Percentiles rank a stretch among this genome's conserved stretches.
phyloP scores from a whole-genome alignment of 2,888 invertebrate species.

The Tinea pellionella region DNA sequence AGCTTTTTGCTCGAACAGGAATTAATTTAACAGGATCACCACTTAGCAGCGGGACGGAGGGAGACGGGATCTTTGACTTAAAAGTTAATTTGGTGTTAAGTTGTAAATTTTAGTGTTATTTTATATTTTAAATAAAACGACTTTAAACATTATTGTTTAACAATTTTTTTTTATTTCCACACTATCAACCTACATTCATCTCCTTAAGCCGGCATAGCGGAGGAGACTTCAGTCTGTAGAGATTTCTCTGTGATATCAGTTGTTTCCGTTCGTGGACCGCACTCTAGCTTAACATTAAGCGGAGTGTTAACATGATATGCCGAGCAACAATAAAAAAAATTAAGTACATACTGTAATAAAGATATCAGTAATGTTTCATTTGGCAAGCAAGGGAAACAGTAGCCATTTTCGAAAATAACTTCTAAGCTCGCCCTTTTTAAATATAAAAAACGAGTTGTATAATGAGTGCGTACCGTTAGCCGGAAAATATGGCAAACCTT shows the following conservation, averaged over 20 bases:
- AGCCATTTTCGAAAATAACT: too few species aligned
- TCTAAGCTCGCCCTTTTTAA: neutral
- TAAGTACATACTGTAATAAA: neutral
- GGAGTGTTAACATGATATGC: too few species aligned
- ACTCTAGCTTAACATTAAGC: too few species aligned
- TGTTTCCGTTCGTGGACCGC: too few species aligned
- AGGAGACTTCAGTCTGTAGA: too few species aligned
- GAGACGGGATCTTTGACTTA: neutral
- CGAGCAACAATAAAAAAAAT: neutral
- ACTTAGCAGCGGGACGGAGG: neutral
- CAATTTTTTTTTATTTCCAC: too few species aligned
- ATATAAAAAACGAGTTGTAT: neutral
- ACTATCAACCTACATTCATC: too few species aligned
- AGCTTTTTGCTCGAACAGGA: neutral
- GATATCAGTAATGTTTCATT: neutral
- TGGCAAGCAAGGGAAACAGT: neutral
- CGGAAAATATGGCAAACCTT: slow-evolving; percentile 5
- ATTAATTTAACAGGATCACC: slow-evolving; percentile 3
- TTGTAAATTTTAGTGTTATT: neutral
- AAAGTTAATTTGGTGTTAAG: neutral
- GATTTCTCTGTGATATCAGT: too few species aligned
- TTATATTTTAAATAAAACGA: neutral
- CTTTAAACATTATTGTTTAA: neutral
- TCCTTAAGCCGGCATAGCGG: too few species aligned
- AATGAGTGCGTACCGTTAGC: neutral